These are phyloP conservation scores for Acleris sparsana DNA, from an alignment of 2,888 invertebrate genomes.

Conservation along the genomic window DNA sequence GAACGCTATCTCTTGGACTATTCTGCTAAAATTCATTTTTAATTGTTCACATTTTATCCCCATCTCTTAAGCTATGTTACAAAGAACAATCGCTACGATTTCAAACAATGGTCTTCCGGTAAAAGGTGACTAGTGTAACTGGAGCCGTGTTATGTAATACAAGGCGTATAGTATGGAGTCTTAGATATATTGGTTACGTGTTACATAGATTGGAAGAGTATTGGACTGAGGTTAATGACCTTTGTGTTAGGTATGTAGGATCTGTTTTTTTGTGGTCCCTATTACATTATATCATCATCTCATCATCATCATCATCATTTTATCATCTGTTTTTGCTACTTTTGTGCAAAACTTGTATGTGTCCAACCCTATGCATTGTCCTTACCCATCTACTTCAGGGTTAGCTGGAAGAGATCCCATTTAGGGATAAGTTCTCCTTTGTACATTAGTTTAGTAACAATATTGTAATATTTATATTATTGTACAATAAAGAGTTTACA, in stretches of 20 bases:
- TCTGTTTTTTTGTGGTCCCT: no score
- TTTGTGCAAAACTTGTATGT: no score
- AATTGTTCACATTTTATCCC: conserved; percentile 1
- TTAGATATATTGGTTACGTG: background rate
- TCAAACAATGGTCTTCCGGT: conserved; percentile 13
- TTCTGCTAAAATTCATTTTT: background rate
- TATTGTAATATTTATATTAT: no score
- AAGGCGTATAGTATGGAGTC: background rate
- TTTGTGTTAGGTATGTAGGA: background rate
- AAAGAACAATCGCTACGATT: conserved; percentile 11
- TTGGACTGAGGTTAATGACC: background rate
- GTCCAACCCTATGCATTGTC: no score
- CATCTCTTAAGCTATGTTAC: conserved; percentile 1
- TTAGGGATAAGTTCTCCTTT: no score
- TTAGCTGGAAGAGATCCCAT: no score
- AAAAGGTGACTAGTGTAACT: conserved; percentile 5
- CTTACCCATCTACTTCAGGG: no score
- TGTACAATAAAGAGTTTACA: no score
- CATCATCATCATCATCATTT: no score
- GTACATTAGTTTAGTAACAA: no score
- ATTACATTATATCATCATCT: no score
- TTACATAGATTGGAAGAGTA: conserved; percentile 6
- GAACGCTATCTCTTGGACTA: conserved; percentile 7
- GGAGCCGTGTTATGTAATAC: background rate
- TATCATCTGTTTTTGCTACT: no score